Percentiles rank a stretch among this genome's conserved stretches.
phyloP scores from a whole-genome alignment of 2,888 invertebrate genomes.

The Lochmaea capreae region DNA sequence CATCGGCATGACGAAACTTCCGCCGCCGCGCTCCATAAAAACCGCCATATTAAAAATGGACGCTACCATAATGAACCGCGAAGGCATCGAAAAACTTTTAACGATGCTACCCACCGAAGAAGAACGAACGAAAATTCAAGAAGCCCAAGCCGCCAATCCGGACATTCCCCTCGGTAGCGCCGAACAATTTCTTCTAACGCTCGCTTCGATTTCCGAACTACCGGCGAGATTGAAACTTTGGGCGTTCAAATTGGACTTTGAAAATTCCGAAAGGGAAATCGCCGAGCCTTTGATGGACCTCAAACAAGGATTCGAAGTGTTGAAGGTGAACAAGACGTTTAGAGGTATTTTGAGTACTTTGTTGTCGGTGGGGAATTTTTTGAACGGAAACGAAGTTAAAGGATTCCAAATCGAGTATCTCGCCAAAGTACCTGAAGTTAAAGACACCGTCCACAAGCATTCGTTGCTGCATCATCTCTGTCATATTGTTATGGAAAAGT shows the following conservation, averaged over 20 bases:
- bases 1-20: constrained; percentile 98
- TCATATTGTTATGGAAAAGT: constrained; percentile 97
- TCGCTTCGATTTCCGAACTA: constrained; percentile 95
- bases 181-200: constrained; percentile 96
- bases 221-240: constrained; percentile 93
- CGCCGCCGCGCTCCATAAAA: constrained; percentile 97
- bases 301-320: constrained; percentile 94
- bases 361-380: constrained; percentile 94
- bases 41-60: constrained; percentile 99
- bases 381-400: constrained; percentile 92
- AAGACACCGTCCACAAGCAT: constrained; percentile 99
- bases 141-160: constrained; percentile 93
- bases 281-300: constrained; percentile 99
- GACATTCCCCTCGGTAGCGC: constrained; percentile 94
- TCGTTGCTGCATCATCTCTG: constrained; percentile 97
- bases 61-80: constrained; percentile 95
- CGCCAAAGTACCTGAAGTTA: constrained; percentile 97
- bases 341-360: constrained; percentile 93
- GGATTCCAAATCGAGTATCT: constrained; percentile 98
- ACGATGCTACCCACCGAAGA: constrained; percentile 97
- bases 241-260: constrained; percentile 99
- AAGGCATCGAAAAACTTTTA: constrained; percentile 97
- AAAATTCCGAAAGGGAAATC: constrained; percentile 96
- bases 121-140: constrained; percentile 94
- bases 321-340: constrained; percentile 94